Conservation (phyloP, 2,113 vertebrate genomes). For the Odocoileus hemionus region DNA sequence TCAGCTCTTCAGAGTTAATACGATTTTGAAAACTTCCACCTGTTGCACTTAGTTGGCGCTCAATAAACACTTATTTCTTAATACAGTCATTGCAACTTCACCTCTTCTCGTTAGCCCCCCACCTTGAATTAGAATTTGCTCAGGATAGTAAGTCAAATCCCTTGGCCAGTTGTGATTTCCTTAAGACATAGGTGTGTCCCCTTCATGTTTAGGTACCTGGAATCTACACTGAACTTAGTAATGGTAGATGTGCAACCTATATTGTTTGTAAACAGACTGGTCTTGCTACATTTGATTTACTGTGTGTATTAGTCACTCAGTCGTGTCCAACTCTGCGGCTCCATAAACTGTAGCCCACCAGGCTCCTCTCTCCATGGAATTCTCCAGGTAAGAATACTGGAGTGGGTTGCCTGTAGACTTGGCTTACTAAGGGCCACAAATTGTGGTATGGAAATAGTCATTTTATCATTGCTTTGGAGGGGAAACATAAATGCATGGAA, state of each 20-base stretch:
- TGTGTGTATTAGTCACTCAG: neutral
- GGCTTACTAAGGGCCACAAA: neutral
- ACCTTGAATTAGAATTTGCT: neutral
- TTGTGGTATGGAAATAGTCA: neutral
- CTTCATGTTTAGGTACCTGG: neutral
- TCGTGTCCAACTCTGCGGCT: rapidly evolving
- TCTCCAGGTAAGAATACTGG: neutral
- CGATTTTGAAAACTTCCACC: neutral
- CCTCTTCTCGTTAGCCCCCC: neutral
- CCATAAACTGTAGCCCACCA: neutral
- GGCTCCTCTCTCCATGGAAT: neutral
- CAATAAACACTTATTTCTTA: neutral
- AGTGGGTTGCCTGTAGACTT: neutral
- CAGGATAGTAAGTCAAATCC: neutral
- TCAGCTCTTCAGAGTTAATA: neutral
- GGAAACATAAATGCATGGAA: neutral
- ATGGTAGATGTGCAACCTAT: neutral
- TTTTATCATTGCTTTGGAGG: neutral
- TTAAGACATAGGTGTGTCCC: neutral
- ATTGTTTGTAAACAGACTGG: neutral
- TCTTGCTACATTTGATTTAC: neutral
- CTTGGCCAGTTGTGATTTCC: neutral
- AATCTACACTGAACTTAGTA: neutral
- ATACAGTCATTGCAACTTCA: neutral
- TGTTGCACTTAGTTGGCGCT: neutral